Evolutionary conservation across 1,140 invertebrate species (phyloP), one percentile per base, ranked within the genome.

Genomic region (Helicoverpa zea): DNA sequence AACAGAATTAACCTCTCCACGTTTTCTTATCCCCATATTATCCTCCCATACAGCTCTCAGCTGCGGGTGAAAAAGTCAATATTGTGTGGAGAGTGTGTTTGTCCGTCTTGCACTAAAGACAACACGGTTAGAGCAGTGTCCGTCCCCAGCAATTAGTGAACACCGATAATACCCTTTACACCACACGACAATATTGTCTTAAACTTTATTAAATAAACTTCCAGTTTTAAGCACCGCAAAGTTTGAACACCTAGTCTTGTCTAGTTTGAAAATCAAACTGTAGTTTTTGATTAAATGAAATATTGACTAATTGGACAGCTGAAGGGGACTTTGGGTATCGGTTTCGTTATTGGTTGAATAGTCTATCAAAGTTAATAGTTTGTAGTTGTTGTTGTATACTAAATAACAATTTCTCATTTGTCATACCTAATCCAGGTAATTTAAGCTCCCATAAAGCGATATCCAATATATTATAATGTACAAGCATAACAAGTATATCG

Each of bases 81-180:
- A 52, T 70, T 54, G 30, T 70, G 66, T 70, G 2, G 66, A 23
- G 49, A 13, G 16, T 51, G 10, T 70, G 66, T 66, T 66, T 66
- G 35, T 70, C 47, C 43, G 47, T 51, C 47, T 70, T 51, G 43
- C 63, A 64, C 66, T 47, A 29, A 59, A 52, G 43, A 70, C 18
- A 70, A 70, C 66, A 70, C 43, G n/a, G 66, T 5, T 29, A 47
- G 18, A 43, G 3, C 47, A 1, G 10, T 51, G 47, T 29, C 43
- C 66, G 66, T 49, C 66, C 66, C 11, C 66, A 13, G 66, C 66
- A 51, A 70, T 70, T 70, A 70, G 66, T 16, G 35, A 47, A 35
- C 10, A 29, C 66, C 47, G 47, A 70, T 70, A 70, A 16, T 52
- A 16, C 16, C 47, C 51, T 70, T 66, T 70, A 70, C 18, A 70